Conservation (phyloP, 1,140 invertebrate species). For the Hypothenemus hampei region DNA sequence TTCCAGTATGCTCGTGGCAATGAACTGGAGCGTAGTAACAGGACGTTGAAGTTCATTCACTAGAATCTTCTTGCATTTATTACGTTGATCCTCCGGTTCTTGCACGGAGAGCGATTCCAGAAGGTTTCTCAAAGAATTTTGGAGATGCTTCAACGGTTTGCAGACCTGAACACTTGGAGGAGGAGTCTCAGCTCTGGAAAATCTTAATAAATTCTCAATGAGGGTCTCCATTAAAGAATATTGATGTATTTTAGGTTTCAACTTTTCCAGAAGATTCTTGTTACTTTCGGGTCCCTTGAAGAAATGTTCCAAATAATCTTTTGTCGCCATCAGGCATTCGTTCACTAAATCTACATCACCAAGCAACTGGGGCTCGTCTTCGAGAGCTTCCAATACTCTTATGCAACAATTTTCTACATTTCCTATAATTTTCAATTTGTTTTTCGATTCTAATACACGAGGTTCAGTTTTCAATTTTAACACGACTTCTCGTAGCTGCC, state of each 20-base stretch:
- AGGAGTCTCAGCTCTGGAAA: slow-evolving; percentile 19
- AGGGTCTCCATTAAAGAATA: slow-evolving; percentile 18
- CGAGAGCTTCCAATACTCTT: slow-evolving; percentile 17
- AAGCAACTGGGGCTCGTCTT: slow-evolving; percentile 27
- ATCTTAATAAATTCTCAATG: slow-evolving; percentile 16
- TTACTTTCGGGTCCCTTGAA: slow-evolving; percentile 5
- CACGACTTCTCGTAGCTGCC: slow-evolving; percentile 1
- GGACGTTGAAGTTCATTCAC: slow-evolving; percentile 37
- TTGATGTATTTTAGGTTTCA: slow-evolving; percentile 17
- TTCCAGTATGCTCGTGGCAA: slow-evolving; percentile 37
- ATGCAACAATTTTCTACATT: slow-evolving; percentile 12
- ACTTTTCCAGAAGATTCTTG: slow-evolving; percentile 19
- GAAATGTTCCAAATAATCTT: slow-evolving; percentile 25
- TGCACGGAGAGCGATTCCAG: slow-evolving; percentile 33
- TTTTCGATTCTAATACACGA: slow-evolving; percentile 10
- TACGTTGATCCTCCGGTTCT: slow-evolving; percentile 26
- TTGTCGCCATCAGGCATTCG: slow-evolving; percentile 11
- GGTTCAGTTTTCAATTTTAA: slow-evolving; percentile 19
- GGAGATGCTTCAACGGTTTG: slow-evolving; percentile 32
- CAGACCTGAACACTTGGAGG: slow-evolving; percentile 9
- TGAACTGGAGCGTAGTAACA: slow-evolving; percentile 38
- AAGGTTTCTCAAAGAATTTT: slow-evolving; percentile 42
- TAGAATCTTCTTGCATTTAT: slow-evolving; percentile 35
- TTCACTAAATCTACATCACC: slow-evolving; percentile 18
- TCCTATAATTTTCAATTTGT: slow-evolving; percentile 8